phyloP scores from a whole-genome alignment of 2,888 invertebrate genomes.

The Phortica okadai region DNA sequence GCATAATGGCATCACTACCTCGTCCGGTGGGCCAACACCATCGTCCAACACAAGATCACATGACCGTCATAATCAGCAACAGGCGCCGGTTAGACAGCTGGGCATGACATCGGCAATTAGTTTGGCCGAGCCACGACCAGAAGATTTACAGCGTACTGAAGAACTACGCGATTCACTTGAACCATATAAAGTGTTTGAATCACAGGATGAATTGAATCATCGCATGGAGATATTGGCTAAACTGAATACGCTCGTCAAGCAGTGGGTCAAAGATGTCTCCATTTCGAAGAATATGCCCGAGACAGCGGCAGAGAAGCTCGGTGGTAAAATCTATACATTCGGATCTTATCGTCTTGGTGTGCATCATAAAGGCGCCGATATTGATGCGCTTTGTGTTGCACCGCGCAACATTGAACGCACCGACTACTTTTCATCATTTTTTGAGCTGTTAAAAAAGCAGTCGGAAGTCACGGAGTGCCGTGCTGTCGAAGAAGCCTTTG shows the following conservation, averaged over 20 bases:
- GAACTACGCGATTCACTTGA: constrained; percentile 86
- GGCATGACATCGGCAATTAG: constrained; percentile 98
- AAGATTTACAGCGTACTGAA: constrained; percentile 83
- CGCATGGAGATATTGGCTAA: constrained; percentile 90
- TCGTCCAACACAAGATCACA: constrained; percentile 17
- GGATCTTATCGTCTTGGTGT: constrained; percentile 97
- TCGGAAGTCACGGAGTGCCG: constrained; percentile 89
- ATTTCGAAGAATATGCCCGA: constrained; percentile 94
- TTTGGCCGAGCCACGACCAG: constrained; percentile 86
- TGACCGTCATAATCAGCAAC: constrained; percentile 26
- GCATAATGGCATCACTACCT: constrained; percentile 70
- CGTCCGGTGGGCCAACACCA: constrained; percentile 40
- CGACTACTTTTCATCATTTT: constrained; percentile 98
- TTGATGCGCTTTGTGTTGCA: constrained; percentile 98
- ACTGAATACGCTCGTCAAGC: constrained; percentile 92
- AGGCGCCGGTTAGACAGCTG: constrained; percentile 73
- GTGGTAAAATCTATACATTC: constrained; percentile 99
- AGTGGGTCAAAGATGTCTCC: constrained; percentile 96
- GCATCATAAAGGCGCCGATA: constrained; percentile 98
- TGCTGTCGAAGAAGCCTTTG: constrained; percentile 98
- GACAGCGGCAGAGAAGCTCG: constrained; percentile 91
- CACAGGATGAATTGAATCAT: constrained; percentile 92
- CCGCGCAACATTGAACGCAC: constrained; percentile 95
- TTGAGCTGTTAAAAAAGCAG: constrained; percentile 91
- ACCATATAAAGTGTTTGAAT: constrained; percentile 93